Conservation (phyloP, 2,113 vertebrate genomes). For the Muntiacus reevesi region DNA sequence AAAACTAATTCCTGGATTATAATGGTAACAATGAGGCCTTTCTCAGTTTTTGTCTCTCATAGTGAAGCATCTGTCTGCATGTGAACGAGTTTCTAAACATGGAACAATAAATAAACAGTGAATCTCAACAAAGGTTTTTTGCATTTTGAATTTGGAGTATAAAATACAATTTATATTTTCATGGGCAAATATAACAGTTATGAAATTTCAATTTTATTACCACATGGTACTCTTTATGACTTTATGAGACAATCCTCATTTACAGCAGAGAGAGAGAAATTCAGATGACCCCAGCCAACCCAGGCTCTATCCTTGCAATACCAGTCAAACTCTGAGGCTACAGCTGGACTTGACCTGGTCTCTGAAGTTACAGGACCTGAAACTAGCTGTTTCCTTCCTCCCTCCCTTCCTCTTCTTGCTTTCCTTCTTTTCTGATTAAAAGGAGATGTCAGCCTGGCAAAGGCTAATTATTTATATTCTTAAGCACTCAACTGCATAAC, state of each 20-base stretch:
- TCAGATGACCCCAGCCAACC: not conserved
- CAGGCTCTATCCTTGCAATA: not conserved
- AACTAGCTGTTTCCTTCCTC: not conserved
- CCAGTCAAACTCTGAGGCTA: not conserved
- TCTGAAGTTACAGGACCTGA: not conserved
- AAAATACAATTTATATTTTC: not conserved
- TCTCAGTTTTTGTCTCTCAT: not conserved
- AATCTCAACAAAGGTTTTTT: not conserved
- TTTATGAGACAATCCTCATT: not conserved
- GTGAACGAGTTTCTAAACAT: not conserved
- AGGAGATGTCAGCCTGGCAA: not conserved
- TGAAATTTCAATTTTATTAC: not conserved
- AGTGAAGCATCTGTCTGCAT: not conserved
- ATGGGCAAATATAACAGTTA: not conserved
- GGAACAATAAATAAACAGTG: not conserved
- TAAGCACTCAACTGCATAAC: not conserved
- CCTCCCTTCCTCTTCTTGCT: not conserved
- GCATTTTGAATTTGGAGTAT: not conserved
- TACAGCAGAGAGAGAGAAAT: not conserved
- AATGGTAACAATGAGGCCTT: not conserved
- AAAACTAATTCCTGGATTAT: not conserved
- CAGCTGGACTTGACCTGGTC: not conserved
- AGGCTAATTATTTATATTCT: not conserved
- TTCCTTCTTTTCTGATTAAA: not conserved
- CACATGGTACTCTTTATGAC: not conserved